Conservation (phyloP, 2,797 vertebrate genomes). For the Erethizon dorsatum region DNA sequence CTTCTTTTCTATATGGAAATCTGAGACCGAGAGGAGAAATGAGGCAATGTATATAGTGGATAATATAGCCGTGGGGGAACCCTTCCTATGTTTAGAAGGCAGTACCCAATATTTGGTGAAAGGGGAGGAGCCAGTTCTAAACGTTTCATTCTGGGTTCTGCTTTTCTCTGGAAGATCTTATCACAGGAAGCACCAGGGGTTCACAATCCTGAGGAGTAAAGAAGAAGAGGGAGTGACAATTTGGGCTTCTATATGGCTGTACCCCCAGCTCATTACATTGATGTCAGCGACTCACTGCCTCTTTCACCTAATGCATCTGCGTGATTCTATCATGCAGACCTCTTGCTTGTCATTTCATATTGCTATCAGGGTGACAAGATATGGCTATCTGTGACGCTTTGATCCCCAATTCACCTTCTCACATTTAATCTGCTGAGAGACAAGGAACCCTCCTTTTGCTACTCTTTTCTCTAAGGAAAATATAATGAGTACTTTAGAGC, state of each 20-base stretch:
- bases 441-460: neutral
- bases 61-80: neutral
- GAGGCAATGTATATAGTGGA: neutral
- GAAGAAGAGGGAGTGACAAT: neutral
- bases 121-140: neutral
- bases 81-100: neutral
- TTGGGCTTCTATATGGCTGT: neutral
- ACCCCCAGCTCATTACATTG: neutral
- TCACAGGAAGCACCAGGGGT: neutral
- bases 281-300: neutral
- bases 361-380: neutral
- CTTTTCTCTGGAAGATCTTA: neutral
- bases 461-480: neutral
- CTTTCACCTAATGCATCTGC: neutral
- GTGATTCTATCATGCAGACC: neutral
- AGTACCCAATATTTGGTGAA: neutral
- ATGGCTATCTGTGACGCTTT: neutral
- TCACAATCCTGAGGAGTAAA: neutral
- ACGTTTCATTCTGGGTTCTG: neutral
- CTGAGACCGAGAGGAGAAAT: neutral
- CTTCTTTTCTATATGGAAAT: conserved; percentile 29
- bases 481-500: neutral
- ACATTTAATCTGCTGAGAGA: neutral
- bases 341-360: neutral
- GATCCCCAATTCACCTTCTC: neutral